Percentiles rank a stretch among this genome's conserved stretches.
Evolutionary conservation across 2,888 invertebrate species (phyloP).

Genomic region (Andrena minutula): DNA sequence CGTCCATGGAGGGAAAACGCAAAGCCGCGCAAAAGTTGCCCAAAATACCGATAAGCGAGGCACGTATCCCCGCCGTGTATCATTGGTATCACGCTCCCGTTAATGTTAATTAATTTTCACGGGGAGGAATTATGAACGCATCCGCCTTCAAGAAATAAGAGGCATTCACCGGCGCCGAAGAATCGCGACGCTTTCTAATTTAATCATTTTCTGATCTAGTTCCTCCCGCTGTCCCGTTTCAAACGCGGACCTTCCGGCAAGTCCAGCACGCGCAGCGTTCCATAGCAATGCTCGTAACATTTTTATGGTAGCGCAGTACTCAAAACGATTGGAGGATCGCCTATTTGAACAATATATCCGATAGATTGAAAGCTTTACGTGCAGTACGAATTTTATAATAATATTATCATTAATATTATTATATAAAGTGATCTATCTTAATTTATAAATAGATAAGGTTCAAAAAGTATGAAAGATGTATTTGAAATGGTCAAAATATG

Average conservation of each 20-base stretch:
- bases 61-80: neutral
- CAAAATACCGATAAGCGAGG: neutral
- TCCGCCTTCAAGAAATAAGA: constrained; percentile 9
- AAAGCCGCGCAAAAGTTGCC: neutral
- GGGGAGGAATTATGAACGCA: constrained; percentile 27
- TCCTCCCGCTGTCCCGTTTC: constrained; percentile 35
- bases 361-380: too few relatives aligned
- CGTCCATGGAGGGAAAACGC: neutral
- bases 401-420: too few relatives aligned
- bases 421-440: too few relatives aligned
- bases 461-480: too few relatives aligned
- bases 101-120: constrained; percentile 48
- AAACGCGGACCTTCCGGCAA: neutral
- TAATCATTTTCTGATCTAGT: constrained; percentile 54
- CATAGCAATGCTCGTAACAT: neutral
- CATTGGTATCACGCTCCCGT: neutral
- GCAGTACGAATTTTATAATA: too few relatives aligned
- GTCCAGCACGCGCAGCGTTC: neutral
- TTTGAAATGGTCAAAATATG: too few relatives aligned
- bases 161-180: constrained; percentile 28
- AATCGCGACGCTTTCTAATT: constrained; percentile 52
- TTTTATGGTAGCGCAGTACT: too few relatives aligned
- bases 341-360: too few relatives aligned
- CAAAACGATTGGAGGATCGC: neutral
- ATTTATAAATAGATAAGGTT: too few relatives aligned